phyloP scores from a whole-genome alignment of 2,888 invertebrate species.

The Caenorhabditis doughertyi region DNA sequence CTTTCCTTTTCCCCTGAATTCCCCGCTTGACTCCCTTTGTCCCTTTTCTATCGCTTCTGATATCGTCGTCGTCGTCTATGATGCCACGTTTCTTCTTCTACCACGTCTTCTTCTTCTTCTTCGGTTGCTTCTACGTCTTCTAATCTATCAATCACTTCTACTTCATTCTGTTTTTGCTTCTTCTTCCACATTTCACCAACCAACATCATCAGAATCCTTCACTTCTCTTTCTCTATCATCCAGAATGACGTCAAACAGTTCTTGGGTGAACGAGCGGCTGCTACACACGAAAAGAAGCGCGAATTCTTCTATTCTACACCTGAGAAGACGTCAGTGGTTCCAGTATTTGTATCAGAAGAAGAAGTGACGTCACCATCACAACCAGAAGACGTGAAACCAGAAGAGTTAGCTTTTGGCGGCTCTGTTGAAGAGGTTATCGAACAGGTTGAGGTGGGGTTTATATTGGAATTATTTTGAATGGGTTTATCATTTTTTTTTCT shows the following conservation, averaged over 20 bases:
- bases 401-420: background rate
- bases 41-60: constrained; percentile 16
- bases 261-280: constrained; percentile 55
- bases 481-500: constrained; percentile 5
- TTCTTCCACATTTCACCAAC: background rate
- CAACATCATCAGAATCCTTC: constrained; percentile 14
- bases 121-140: constrained; percentile 9
- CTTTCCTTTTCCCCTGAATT: background rate
- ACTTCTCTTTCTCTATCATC: background rate
- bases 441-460: constrained; percentile 61
- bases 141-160: constrained; percentile 40
- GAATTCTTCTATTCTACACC: constrained; percentile 67
- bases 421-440: constrained; percentile 27
- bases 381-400: constrained; percentile 8
- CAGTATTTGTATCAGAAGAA: constrained; percentile 5
- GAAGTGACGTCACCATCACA: background rate
- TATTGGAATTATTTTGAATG: background rate
- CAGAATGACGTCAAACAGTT: constrained; percentile 36
- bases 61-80: background rate
- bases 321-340: constrained; percentile 50
- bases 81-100: background rate
- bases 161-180: constrained; percentile 40
- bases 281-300: constrained; percentile 63
- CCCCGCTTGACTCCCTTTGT: constrained; percentile 2
- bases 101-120: constrained; percentile 14